Evolutionary conservation across 1,140 invertebrate genomes (phyloP), one percentile per base, ranked within the genome.

Genomic region (Chrysoperla carnea): DNA sequence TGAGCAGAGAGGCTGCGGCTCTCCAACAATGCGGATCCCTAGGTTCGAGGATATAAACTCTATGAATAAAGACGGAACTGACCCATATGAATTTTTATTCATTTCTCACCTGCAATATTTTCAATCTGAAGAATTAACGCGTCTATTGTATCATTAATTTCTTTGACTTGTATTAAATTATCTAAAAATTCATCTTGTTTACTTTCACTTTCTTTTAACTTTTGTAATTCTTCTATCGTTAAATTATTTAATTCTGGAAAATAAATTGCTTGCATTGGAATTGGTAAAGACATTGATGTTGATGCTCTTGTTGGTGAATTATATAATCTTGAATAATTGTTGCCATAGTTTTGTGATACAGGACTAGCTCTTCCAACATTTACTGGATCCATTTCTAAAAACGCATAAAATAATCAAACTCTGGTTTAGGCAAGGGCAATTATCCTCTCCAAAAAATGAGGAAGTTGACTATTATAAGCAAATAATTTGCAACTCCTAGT

Each of bases 51-150:
- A n/a, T n/a, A n/a, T n/a, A n/a, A n/a, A n/a, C n/a, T n/a, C n/a
- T n/a, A n/a, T n/a, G n/a, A n/a, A n/a, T n/a, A n/a, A n/a, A n/a
- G n/a, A n/a, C n/a, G n/a, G n/a, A n/a, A n/a, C n/a, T n/a, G n/a
- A n/a, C n/a, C n/a, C n/a, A n/a, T n/a, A n/a, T n/a, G n/a, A n/a
- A n/a, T 23, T 23, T 23, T 23, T 23, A 2, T 23, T 23, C 2
- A 23, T 2, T 23, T 51, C 55, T 57, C 63, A 78, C 76, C 69
- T 28, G 82, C 81, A 55, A 81, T 68, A 52, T 71, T 68, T 59
- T 84, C 79, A 40, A 82, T 77, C 56, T 70, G 70, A 51, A 67
- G 63, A 58, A 84, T 82, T 41, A 80, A 58, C 45, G 78, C 73
- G 53, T 83, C 79, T 1, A 83, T 69, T 37, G 72, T 68, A 42